These are phyloP conservation scores for Muscina levida DNA, from an alignment of 2,888 invertebrate species.

Conservation along the genomic window DNA sequence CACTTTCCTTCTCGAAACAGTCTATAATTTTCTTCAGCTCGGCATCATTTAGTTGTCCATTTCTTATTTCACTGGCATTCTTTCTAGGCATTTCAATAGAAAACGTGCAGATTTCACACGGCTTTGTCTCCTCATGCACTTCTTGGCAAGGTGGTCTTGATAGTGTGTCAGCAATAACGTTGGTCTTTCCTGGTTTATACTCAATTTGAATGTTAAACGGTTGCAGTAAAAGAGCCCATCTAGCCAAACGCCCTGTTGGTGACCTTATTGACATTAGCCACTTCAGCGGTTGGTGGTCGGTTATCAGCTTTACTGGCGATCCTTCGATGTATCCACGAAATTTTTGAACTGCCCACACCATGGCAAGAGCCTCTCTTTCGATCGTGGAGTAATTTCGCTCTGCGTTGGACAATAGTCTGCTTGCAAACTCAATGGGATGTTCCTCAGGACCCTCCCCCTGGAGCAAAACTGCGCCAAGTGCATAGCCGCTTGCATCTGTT, in stretches of 20 bases:
- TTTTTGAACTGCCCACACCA: constrained; percentile 64
- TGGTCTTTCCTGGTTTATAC: constrained; percentile 74
- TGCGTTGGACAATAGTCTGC: too few species aligned
- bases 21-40: constrained; percentile 41
- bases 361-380: too few species aligned
- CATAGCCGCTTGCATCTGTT: too few species aligned
- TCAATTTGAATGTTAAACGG: constrained; percentile 17
- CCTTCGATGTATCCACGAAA: constrained; percentile 77
- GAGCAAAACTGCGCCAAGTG: too few species aligned
- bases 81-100: constrained; percentile 25
- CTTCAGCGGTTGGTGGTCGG: constrained; percentile 70
- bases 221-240: constrained; percentile 5
- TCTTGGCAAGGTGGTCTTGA: constrained; percentile 38
- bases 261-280: constrained; percentile 70
- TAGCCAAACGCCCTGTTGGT: constrained; percentile 64
- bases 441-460: too few species aligned
- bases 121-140: neutral
- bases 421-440: constrained; percentile 70
- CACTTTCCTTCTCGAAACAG: constrained; percentile 23
- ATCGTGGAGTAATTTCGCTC: too few species aligned
- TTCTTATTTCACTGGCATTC: constrained; percentile 27
- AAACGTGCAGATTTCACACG: neutral
- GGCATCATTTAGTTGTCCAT: constrained; percentile 33
- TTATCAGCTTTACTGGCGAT: constrained; percentile 63
- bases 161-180: constrained; percentile 69